Percentiles rank a stretch among this genome's conserved stretches.
Conservation (phyloP, 2,797 vertebrate species). For the Micropoecilia bifurca region DNA sequence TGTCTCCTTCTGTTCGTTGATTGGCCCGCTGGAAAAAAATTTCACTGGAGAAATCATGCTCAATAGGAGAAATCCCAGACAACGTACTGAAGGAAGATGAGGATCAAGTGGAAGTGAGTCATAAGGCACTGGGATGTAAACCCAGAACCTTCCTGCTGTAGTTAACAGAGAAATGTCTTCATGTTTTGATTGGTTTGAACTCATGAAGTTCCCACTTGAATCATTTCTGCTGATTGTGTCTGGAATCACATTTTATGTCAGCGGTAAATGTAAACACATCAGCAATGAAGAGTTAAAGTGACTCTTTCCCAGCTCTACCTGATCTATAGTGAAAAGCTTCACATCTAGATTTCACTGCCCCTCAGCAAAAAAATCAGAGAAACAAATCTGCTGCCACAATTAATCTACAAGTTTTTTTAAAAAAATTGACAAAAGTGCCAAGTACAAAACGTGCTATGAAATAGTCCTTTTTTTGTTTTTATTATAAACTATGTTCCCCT, state of each 20-base stretch:
- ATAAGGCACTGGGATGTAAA: neutral
- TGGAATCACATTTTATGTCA: neutral
- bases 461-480: no score
- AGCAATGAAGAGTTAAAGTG: neutral
- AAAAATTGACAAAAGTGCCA: neutral
- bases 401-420: neutral
- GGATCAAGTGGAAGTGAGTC: neutral
- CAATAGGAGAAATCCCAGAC: neutral
- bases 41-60: neutral
- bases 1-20: neutral
- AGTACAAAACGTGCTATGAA: neutral
- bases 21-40: neutral
- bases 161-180: neutral
- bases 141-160: neutral
- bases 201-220: neutral
- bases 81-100: neutral
- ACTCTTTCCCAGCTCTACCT: neutral
- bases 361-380: neutral
- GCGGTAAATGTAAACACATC: neutral
- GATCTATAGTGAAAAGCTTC: neutral
- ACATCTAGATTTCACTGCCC: neutral
- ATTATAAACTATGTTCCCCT: neutral
- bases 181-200: neutral
- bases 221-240: neutral
- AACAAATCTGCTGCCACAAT: neutral